Conservation (phyloP, 2,888 invertebrate genomes). For the Apotomis betuletana region DNA sequence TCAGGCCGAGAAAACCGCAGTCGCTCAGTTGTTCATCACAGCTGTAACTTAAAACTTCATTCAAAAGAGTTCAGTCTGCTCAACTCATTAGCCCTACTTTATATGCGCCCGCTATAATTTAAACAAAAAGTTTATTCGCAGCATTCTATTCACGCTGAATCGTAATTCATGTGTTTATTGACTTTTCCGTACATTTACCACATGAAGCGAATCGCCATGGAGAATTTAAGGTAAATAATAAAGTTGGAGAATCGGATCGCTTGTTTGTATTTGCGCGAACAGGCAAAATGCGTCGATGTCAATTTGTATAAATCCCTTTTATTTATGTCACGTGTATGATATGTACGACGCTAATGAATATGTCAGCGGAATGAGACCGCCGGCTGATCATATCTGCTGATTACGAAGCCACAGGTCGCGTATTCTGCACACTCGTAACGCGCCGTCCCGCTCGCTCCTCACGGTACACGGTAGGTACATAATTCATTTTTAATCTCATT, state of each 20-base stretch:
- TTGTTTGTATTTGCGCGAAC: constrained; percentile 11
- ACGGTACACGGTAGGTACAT: constrained; percentile 66
- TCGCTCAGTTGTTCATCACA: constrained; percentile 71
- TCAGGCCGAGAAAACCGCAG: constrained; percentile 77
- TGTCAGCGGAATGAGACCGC: constrained; percentile 42
- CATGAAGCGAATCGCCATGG: constrained; percentile 18
- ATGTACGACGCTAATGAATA: constrained; percentile 41
- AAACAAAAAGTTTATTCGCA: constrained; percentile 15
- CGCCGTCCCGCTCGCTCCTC: constrained; percentile 55
- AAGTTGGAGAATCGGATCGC: constrained; percentile 6
- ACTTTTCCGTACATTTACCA: constrained; percentile 3
- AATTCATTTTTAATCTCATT: constrained; percentile 81
- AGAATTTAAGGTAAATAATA: constrained; percentile 13
- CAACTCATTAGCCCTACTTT: constrained; percentile 49
- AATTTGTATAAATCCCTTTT: constrained; percentile 19
- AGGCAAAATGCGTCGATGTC: constrained; percentile 10
- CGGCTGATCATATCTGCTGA: constrained; percentile 45
- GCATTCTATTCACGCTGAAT: not conserved
- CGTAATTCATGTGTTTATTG: not conserved
- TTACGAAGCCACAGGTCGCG: constrained; percentile 46
- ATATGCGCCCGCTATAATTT: constrained; percentile 28
- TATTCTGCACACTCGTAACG: constrained; percentile 45
- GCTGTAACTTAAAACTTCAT: constrained; percentile 62
- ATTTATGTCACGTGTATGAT: constrained; percentile 18
- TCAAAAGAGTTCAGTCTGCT: constrained; percentile 54